Conservation (phyloP, 1,140 invertebrate species). For the Zaprionus nigranus region DNA sequence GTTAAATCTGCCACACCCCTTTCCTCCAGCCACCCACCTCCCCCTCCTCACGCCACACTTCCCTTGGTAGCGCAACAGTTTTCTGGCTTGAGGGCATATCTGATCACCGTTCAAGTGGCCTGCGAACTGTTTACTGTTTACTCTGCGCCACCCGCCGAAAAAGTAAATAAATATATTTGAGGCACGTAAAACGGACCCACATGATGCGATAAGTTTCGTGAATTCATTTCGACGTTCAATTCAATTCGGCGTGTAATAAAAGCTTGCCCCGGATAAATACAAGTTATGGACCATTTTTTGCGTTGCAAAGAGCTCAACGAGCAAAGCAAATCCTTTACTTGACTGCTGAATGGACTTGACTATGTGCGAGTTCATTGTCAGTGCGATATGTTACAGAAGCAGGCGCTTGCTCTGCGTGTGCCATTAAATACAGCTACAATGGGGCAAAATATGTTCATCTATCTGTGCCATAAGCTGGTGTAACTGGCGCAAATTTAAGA, state of each 20-base stretch:
- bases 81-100: neutral
- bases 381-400: conserved; percentile 1
- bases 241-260: conserved; percentile 52
- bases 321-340: conserved; percentile 37
- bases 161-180: conserved; percentile 41
- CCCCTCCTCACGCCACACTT: too few relatives aligned
- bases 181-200: conserved; percentile 53
- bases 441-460: conserved; percentile 51
- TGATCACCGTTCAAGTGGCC: conserved; percentile 4
- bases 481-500: conserved; percentile 18
- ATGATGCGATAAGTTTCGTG: conserved; percentile 58
- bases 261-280: conserved; percentile 36
- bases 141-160: neutral
- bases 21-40: too few relatives aligned
- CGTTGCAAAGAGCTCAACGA: conserved; percentile 7
- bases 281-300: conserved; percentile 53
- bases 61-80: conserved; percentile 31
- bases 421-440: conserved; percentile 60
- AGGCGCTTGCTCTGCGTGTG: conserved; percentile 25
- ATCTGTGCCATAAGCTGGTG: conserved; percentile 25
- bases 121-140: conserved; percentile 20
- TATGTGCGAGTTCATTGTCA: conserved; percentile 3
- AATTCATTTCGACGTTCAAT: conserved; percentile 37
- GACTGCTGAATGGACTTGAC: conserved; percentile 8
- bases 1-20: neutral